Evolutionary conservation across 2,888 invertebrate genomes (phyloP), one percentile per base, ranked within the genome.

Genomic region (Tiliacea citrago): DNA sequence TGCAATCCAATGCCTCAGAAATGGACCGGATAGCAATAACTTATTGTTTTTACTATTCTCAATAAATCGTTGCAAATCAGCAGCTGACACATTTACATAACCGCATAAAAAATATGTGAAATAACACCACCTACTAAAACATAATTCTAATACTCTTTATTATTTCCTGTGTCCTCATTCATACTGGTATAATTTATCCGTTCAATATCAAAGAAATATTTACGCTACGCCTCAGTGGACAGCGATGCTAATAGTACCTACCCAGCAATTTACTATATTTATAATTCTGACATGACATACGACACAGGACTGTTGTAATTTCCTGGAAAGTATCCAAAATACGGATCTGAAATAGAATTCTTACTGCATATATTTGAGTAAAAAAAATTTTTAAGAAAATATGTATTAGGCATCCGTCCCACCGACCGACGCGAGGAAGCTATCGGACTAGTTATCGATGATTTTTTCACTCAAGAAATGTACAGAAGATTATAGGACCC

Each of bases 291-390:
- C 82, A 80, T 84, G 89, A 89, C 89, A 89, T 84, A 85, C 83
- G 86, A 85, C 86, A 87, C 62, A 79, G 71, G 79, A 81, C 73
- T 24, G 80, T 70, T 84, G 85, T 86, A 77, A 74, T 82, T 68
- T 85, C 82, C 86, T 89, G 89, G 89, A 90, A 82, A 74, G 61
- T 70, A 73, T 88, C 90, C 89, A 89, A 89, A 77, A 79, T 79
- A 66, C 81, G 73, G 62, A 79, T 70, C 72, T 78, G 67, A 87
- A 87, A 87, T 87, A 88, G 82, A 88, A 68, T 67, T 60, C 72
- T 80, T 70, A 72, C 68, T 66, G 68, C 77, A 82, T 73, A 73
- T 63, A 76, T 68, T 69, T 66, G 12, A 62, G 58, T 70, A 68
- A 78, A 71, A 77, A 73, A 67, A 73, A 10, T 1, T 8, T n/a